Conservation (phyloP, 1,140 invertebrate genomes). For the Hetaerina americana region DNA sequence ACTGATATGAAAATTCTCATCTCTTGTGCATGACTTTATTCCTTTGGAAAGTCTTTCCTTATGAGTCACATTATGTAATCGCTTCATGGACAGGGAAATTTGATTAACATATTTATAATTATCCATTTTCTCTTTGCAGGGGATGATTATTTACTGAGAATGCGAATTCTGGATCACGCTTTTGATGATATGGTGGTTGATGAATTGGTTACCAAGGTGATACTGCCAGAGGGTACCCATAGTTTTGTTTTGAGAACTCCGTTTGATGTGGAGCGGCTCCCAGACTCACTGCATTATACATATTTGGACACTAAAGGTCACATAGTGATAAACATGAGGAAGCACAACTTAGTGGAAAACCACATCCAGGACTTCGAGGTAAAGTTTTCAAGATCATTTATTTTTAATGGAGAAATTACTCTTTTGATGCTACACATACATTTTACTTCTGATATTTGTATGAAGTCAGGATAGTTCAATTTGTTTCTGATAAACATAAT, state of each 20-base stretch:
- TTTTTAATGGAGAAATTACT: slow-evolving; percentile 10
- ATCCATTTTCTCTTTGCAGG: too few species aligned
- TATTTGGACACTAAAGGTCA: slow-evolving; percentile 92
- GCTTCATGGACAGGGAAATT: too few species aligned
- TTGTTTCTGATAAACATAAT: not conserved
- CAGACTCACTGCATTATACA: slow-evolving; percentile 73
- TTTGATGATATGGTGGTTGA: slow-evolving; percentile 95
- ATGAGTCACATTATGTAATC: too few species aligned
- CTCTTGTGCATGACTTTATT: too few species aligned
- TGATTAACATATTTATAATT: too few species aligned
- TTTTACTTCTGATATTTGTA: too few species aligned
- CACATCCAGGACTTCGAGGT: slow-evolving; percentile 83
- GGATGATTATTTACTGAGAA: slow-evolving; percentile 70
- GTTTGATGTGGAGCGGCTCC: slow-evolving; percentile 59
- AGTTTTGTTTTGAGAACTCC: slow-evolving; percentile 73
- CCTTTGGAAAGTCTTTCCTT: too few species aligned
- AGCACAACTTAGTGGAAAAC: slow-evolving; percentile 85
- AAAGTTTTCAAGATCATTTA: slow-evolving; percentile 11
- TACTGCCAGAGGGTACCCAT: slow-evolving; percentile 84
- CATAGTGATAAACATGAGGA: slow-evolving; percentile 72
- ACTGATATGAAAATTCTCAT: too few species aligned
- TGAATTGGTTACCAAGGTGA: slow-evolving; percentile 76
- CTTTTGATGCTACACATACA: too few species aligned
- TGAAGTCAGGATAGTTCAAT: too few species aligned
- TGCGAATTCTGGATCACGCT: slow-evolving; percentile 89